Base-by-base conservation (phyloP, 2,888 invertebrate species). In the Cataglyphis altisquamis region DNA sequence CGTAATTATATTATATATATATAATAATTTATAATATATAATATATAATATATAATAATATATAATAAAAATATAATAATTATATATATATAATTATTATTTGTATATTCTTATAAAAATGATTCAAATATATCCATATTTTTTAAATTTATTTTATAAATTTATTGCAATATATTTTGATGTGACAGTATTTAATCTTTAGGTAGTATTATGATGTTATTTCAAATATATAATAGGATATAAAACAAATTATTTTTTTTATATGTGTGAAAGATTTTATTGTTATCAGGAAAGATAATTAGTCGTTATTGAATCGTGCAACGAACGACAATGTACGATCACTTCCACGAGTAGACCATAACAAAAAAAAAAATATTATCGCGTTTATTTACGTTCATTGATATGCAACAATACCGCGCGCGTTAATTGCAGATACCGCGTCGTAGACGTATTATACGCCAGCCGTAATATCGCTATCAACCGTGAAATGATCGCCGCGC, bases 351-450 rank as follows among this genome's bases (percentile, higher is more conserved):
- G 70, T 73, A 55, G 80, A 73, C 67, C 86, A 81, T 85, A 88
- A 88, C 81, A 87, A 89, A 82, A 84, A 84, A 81, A 52, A 63
- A 21, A 25, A 41, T 57, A 25, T 55, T 70, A 39, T 66, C 62
- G 25, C 63, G 89, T 88, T 84, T 80, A 88, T 88, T 88, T 87
- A 78, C 78, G 81, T 84, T 64, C 89, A 85, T 88, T 83, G 87
- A 81, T 89, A 85, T 89, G 85, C 84, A 87, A 84, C 85, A 87
- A 88, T 87, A 84, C 73, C 80, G 72, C 32, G 60, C 77, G 82
- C 86, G 86, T 87, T 90, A 90, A 90, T 90, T 89, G 86, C 89
- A 90, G 87, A 74, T 82, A 82, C 84, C 81, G 82, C 83, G 83
- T 84, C 83, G 83, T 84, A 85, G 86, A 72, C 81, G 83, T 83